Evolutionary conservation across 1,140 invertebrate species (phyloP).

Genomic region (Charaxes varanes): DNA sequence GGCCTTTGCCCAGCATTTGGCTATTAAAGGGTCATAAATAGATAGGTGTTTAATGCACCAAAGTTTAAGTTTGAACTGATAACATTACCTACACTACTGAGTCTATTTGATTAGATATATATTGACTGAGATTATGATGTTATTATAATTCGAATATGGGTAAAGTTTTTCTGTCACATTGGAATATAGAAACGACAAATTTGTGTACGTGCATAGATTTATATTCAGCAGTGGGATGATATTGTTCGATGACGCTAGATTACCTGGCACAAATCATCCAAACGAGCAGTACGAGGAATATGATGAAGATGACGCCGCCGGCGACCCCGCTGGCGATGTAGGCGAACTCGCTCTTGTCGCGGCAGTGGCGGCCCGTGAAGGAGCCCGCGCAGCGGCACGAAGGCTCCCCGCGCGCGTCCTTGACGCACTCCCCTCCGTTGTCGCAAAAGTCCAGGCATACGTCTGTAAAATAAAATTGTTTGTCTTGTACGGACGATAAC

Average conservation of each 20-base stretch:
- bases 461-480: too few relatives aligned
- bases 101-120: too few relatives aligned
- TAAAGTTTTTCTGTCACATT: too few relatives aligned
- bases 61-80: too few relatives aligned
- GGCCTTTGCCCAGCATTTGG: too few relatives aligned
- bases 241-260: constrained; percentile 11
- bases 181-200: too few relatives aligned
- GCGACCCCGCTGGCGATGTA: constrained; percentile 96
- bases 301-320: constrained; percentile 92
- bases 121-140: too few relatives aligned
- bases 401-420: constrained; percentile 87
- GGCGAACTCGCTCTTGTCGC: constrained; percentile 94
- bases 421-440: constrained; percentile 93
- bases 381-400: constrained; percentile 92
- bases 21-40: too few relatives aligned
- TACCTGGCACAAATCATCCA: constrained; percentile 98
- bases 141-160: too few relatives aligned
- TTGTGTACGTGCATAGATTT: background rate
- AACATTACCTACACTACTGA: too few relatives aligned
- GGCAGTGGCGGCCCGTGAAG: constrained; percentile 92
- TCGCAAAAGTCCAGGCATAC: constrained; percentile 92
- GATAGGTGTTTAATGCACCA: too few relatives aligned
- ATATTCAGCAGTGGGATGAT: background rate
- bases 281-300: constrained; percentile 92
- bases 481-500: too few relatives aligned